phyloP scores from a whole-genome alignment of 2,888 invertebrate genomes.

The Metallyticus violacea region DNA sequence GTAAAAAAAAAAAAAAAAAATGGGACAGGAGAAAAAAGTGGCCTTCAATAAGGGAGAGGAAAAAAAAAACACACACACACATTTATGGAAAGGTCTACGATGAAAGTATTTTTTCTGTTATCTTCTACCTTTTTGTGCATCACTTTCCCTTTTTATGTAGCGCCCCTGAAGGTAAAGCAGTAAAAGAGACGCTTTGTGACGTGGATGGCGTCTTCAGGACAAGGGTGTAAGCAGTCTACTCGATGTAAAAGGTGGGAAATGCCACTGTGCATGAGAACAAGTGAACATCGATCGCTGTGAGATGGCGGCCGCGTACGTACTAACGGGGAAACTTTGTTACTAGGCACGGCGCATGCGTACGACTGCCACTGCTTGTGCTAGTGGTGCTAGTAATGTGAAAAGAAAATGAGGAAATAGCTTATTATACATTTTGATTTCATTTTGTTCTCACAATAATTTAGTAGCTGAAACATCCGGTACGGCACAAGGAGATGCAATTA shows the following conservation, averaged over 20 bases:
- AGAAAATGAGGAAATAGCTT: conserved; percentile 8
- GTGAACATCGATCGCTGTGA: background rate
- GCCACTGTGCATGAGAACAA: background rate
- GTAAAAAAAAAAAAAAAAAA: too few species aligned
- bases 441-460: conserved; percentile 5
- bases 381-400: background rate
- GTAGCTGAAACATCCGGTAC: background rate
- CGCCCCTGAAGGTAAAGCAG: too few species aligned
- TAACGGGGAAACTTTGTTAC: background rate
- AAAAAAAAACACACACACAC: too few species aligned
- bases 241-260: background rate
- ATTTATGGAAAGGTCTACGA: too few species aligned
- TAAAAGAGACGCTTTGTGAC: background rate
- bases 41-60: too few species aligned
- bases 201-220: background rate
- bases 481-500: background rate
- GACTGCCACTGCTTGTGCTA: too few species aligned
- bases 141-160: background rate
- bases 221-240: background rate
- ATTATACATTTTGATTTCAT: background rate
- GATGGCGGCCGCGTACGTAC: too few species aligned
- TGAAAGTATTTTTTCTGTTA: too few species aligned
- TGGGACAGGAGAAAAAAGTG: too few species aligned
- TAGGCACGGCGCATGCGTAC: background rate
- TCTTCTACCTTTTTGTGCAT: background rate